phyloP scores from a whole-genome alignment of 30 jellyfish, hydroid and myxozoan genomes.

The Pseudorhiza aurosa region DNA sequence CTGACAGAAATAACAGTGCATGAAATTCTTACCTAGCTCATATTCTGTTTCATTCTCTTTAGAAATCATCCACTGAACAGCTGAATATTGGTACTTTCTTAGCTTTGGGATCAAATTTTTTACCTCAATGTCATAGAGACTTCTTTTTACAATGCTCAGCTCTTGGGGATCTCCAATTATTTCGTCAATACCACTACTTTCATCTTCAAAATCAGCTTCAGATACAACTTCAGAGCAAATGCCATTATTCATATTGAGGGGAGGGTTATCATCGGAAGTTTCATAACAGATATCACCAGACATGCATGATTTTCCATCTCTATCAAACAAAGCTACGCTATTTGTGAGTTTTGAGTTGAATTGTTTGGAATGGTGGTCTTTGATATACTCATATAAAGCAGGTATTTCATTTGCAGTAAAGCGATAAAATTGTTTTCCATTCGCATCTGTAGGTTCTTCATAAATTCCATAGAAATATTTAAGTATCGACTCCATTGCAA shows the following conservation, averaged over 20 bases:
- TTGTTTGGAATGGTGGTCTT: constrained; percentile 10
- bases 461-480: constrained; percentile 1
- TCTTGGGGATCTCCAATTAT: not conserved
- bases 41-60: constrained; percentile 59
- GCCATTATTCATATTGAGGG: no score
- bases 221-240: not conserved
- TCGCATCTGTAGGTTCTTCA: not conserved
- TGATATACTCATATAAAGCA: constrained; percentile 33
- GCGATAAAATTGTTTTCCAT: not conserved
- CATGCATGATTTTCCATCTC: not conserved
- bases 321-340: not conserved
- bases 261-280: no score
- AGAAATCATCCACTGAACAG: constrained; percentile 76
- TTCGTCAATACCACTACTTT: not conserved
- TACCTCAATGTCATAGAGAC: not conserved
- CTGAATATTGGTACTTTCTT: constrained; percentile 64
- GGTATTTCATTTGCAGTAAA: constrained; percentile 59
- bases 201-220: not conserved
- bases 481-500: not conserved
- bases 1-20: no score
- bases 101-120: constrained; percentile 34
- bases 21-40: constrained; percentile 53
- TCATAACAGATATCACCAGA: not conserved
- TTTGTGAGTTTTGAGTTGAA: not conserved
- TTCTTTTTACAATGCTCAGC: not conserved